phyloP scores from a whole-genome alignment of 2,888 invertebrate species.

The Seira musarum region DNA sequence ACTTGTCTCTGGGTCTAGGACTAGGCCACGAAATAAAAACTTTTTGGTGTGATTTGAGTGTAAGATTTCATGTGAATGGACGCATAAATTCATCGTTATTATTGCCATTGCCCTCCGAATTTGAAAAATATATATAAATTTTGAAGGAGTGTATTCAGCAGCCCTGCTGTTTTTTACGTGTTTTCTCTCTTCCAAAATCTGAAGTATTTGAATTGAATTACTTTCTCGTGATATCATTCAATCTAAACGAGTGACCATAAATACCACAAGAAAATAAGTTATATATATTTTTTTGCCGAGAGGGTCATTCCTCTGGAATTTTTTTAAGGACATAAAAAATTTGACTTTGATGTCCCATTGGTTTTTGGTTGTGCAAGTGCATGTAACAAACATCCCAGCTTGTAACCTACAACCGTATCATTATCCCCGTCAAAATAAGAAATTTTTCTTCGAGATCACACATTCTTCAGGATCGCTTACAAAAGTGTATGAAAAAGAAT shows the following conservation, averaged over 20 bases:
- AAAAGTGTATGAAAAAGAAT: not conserved
- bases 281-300: not conserved
- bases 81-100: not conserved
- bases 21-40: not conserved
- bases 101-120: no score
- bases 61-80: not conserved
- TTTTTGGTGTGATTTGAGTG: not conserved
- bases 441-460: not conserved
- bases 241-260: not conserved
- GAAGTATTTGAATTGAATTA: slow-evolving; percentile 5
- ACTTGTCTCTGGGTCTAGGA: slow-evolving; percentile 1
- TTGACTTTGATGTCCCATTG: not conserved
- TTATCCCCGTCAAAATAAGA: not conserved
- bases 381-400: not conserved
- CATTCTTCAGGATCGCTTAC: not conserved
- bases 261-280: slow-evolving; percentile 1
- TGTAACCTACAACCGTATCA: not conserved
- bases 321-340: no score
- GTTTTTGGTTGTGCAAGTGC: not conserved
- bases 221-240: not conserved
- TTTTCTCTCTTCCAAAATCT: no score
- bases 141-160: not conserved
- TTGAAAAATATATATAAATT: not conserved
- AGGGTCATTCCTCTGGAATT: not conserved
- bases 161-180: not conserved